Evolutionary conservation across 2,888 invertebrate genomes (phyloP), one percentile per base, ranked within the genome.

Genomic region (Parascotia fuliginaria): DNA sequence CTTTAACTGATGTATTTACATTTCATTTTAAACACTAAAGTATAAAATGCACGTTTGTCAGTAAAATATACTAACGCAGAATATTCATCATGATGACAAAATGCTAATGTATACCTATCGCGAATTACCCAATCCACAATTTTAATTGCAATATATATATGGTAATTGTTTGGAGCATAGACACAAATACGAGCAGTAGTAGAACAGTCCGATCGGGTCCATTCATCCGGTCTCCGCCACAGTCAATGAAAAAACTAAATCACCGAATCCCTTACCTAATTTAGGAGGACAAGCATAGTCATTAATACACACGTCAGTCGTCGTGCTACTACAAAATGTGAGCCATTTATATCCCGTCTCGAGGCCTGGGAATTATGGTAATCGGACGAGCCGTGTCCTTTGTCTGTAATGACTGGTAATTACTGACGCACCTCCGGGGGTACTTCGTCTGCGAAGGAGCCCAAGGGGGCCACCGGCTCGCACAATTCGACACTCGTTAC

Each of bases 391-490:
- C 84, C 89, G 85, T 87, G 89, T 90, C 91, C 90, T 89, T 91
- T 90, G 91, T 91, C 89, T 87, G 86, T 92, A 91, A 92, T 91
- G 91, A 89, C 79, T 79, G 89, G 90, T 90, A 91, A 92, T 92
- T 92, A 91, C 89, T 70, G 81, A 80, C 83, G 80, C 87, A 87
- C 87, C 90, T 89, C 87, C 79, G 81, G 89, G 89, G 89, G 83
- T 87, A 83, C 83, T 87, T 77, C 83, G 84, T 81, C 83, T 83
- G 72, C 74, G 68, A 73, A 78, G 79, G 81, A 85, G 81, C 78
- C 83, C 85, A 79, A 16, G 3, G 34, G 43, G 43, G 29, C 42
- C 24, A 15, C 64, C 74, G 84, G 80, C 79, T 77, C 75, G 75
- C 84, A 80, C 84, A 85, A 87, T 89, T 90, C 91, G 90, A 89